A percentile compares a stretch with the other conserved stretches of the same genome.
Evolutionary conservation across 2,113 vertebrate species (phyloP).

Genomic region (Monopterus albus): DNA sequence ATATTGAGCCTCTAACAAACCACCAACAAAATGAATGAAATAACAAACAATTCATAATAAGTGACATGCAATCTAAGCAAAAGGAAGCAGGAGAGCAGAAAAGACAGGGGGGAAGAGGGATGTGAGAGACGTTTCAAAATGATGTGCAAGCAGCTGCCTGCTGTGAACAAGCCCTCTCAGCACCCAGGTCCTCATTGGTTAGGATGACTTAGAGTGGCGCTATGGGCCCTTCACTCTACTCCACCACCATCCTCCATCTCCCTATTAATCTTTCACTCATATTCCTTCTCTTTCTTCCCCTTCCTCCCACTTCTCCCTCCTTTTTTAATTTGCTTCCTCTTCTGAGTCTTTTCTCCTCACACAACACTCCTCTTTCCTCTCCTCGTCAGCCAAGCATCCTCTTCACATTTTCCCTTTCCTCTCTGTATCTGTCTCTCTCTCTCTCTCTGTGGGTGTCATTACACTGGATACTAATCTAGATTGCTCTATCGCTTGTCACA

Average conservation of each 20-base stretch:
- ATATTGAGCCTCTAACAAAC: slow-evolving; percentile 24
- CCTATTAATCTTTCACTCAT: slow-evolving; percentile 53
- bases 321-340: slow-evolving; percentile 42
- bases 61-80: slow-evolving; percentile 46
- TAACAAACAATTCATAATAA: slow-evolving; percentile 50
- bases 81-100: slow-evolving; percentile 44
- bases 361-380: slow-evolving; percentile 18
- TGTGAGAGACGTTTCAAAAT: slow-evolving; percentile 48
- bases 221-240: slow-evolving; percentile 61
- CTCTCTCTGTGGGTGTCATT: slow-evolving; percentile 18
- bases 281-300: slow-evolving; percentile 56
- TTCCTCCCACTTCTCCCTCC: slow-evolving; percentile 37
- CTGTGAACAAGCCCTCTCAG: slow-evolving; percentile 73
- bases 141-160: slow-evolving; percentile 72
- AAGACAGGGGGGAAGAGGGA: slow-evolving; percentile 34
- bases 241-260: slow-evolving; percentile 53
- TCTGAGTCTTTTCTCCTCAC: slow-evolving; percentile 24
- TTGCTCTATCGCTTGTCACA: slow-evolving; percentile 16
- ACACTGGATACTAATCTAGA: slow-evolving; percentile 31
- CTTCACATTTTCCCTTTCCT: slow-evolving; percentile 30
- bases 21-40: slow-evolving; percentile 31
- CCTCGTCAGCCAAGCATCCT: slow-evolving; percentile 39
- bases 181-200: slow-evolving; percentile 67
- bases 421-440: slow-evolving; percentile 1
- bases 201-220: slow-evolving; percentile 62